These are phyloP conservation scores for Eugnorisma glareosa DNA, from an alignment of 2,888 invertebrate genomes.

Conservation along the genomic window DNA sequence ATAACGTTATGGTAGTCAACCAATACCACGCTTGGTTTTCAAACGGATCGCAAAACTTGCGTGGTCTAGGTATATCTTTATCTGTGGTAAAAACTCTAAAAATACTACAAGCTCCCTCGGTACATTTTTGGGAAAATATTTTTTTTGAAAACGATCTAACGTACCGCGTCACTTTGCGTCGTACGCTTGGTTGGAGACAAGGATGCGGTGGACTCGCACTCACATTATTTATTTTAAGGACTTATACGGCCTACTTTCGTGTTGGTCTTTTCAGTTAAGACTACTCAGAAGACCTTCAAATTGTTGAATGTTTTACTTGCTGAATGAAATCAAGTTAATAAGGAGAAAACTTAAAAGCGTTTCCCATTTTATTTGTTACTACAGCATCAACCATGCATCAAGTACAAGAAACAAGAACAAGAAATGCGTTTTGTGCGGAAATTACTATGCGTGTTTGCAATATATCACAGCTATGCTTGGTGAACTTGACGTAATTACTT, in stretches of 20 bases:
- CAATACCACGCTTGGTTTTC: no score
- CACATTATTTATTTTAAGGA: not conserved
- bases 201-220: not conserved
- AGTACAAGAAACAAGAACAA: conserved; percentile 19
- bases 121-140: not conserved
- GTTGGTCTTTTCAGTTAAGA: not conserved
- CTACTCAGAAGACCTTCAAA: not conserved
- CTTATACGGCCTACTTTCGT: not conserved
- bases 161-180: not conserved
- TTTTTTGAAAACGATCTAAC: conserved; percentile 6
- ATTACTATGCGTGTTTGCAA: conserved; percentile 45
- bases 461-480: conserved; percentile 47
- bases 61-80: no score
- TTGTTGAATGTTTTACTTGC: not conserved
- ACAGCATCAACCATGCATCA: not conserved
- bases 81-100: conserved; percentile 13
- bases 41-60: no score
- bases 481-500: conserved; percentile 57
- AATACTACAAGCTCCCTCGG: not conserved
- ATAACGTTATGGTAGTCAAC: no score
- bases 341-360: not conserved
- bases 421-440: conserved; percentile 49
- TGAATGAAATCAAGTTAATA: not conserved
- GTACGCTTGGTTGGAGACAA: conserved; percentile 14
- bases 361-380: not conserved